These are phyloP conservation scores for Pteronotus mesoamericanus DNA, from an alignment of 2,797 vertebrate species.

Conservation along the genomic window DNA sequence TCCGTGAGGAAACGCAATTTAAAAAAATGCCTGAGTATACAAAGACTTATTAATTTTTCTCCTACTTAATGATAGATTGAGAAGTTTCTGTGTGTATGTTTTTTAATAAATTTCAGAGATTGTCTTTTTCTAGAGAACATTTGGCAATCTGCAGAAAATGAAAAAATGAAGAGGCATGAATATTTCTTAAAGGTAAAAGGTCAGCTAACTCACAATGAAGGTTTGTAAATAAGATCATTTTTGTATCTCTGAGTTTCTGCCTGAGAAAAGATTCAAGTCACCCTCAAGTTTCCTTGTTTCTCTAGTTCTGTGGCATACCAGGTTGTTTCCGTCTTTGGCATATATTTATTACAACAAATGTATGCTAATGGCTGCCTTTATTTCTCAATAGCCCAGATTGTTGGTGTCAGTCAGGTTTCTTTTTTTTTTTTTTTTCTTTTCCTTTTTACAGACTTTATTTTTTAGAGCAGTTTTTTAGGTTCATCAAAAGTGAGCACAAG, in stretches of 20 bases:
- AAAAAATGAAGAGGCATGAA: not conserved
- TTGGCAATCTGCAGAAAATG: not conserved
- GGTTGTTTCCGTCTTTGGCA: not conserved
- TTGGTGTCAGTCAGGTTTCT: not conserved
- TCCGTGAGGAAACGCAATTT: not conserved
- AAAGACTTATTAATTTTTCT: not conserved
- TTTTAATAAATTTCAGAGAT: not conserved
- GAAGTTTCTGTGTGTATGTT: not conserved
- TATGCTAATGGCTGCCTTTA: not conserved
- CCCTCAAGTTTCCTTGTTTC: not conserved
- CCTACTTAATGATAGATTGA: not conserved
- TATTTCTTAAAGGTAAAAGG: not conserved
- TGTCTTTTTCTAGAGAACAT: not conserved
- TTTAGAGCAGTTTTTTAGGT: not conserved
- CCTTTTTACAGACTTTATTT: not conserved
- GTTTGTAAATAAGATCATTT: constrained; percentile 8
- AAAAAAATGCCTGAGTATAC: not conserved
- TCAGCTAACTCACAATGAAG: not conserved
- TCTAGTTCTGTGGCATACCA: not conserved
- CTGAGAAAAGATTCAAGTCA: not conserved
- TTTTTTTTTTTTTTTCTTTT: not conserved
- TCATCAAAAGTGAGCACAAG: not conserved
- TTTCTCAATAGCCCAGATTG: not conserved
- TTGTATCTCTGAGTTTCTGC: not conserved
- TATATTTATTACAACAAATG: not conserved